phyloP scores from a whole-genome alignment of 1,140 invertebrate species.

The Pseudomyrmex cubaensis region DNA sequence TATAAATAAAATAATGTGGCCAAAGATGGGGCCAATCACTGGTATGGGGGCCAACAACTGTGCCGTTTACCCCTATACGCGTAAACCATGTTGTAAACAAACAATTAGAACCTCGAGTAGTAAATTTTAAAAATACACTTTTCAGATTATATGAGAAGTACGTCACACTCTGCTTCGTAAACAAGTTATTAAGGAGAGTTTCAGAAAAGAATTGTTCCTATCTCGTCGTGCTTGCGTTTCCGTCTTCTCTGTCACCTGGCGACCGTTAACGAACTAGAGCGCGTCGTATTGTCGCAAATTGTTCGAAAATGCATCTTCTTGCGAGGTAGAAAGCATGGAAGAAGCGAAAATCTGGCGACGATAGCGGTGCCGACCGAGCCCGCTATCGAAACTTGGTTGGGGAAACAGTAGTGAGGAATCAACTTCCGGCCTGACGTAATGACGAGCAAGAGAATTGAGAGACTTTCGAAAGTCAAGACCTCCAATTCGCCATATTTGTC shows the following conservation, averaged over 20 bases:
- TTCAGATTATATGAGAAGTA: constrained; percentile 43
- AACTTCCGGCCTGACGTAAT: constrained; percentile 37
- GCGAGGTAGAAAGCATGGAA: constrained; percentile 71
- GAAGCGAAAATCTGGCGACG: constrained; percentile 60
- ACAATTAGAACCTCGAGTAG: constrained; percentile 35
- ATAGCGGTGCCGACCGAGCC: constrained; percentile 52
- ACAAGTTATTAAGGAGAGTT: constrained; percentile 52
- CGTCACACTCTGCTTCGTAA: constrained; percentile 35
- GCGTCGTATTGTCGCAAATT: constrained; percentile 72
- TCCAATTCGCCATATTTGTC: constrained; percentile 26
- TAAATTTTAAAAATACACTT: constrained; percentile 29
- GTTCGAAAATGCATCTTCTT: constrained; percentile 61
- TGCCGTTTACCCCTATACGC: too few species aligned
- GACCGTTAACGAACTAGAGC: constrained; percentile 70
- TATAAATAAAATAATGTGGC: too few species aligned
- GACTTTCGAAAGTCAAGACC: constrained; percentile 31
- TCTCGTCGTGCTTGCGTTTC: constrained; percentile 10
- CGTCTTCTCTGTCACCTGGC: constrained; percentile 19
- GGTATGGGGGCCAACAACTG: too few species aligned
- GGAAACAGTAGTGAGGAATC: constrained; percentile 32
- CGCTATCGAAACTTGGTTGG: constrained; percentile 6
- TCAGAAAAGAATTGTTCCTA: constrained; percentile 22
- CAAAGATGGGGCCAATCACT: too few species aligned
- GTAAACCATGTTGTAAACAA: background rate
- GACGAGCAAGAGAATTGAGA: constrained; percentile 19